Percentiles rank a stretch among this genome's conserved stretches.
phyloP scores from a whole-genome alignment of 92 coral and sea anemone genomes.

The Desmophyllum pertusum region DNA sequence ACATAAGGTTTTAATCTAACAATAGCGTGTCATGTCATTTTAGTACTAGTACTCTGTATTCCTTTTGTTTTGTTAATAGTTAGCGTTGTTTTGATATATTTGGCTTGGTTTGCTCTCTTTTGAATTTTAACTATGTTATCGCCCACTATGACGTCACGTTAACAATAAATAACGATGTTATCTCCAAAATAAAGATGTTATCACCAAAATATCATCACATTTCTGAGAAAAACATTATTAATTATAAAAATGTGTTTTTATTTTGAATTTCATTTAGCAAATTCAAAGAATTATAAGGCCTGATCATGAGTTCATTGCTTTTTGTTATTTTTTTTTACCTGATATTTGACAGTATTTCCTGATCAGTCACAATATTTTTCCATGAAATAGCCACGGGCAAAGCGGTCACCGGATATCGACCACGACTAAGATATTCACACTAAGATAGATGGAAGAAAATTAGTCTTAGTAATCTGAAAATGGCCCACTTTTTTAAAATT shows the following conservation, averaged over 20 bases:
- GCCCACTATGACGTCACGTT: constrained; percentile 27
- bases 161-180: constrained; percentile 22
- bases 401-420: neutral
- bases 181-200: constrained; percentile 14
- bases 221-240: neutral
- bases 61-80: neutral
- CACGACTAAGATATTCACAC: neutral
- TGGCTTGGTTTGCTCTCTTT: neutral
- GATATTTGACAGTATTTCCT: neutral
- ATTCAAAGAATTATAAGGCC: neutral
- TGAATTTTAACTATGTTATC: neutral
- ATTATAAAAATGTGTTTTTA: neutral
- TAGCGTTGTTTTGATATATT: neutral
- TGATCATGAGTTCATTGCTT: neutral
- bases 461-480: neutral
- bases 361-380: neutral
- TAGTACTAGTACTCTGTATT: too few relatives aligned
- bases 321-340: neutral
- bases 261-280: neutral
- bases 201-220: neutral
- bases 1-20: neutral
- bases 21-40: neutral
- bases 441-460: neutral
- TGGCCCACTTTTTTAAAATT: neutral
- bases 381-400: neutral